phyloP scores from a whole-genome alignment of 2,888 invertebrate species.

The Eupithecia abbreviata region DNA sequence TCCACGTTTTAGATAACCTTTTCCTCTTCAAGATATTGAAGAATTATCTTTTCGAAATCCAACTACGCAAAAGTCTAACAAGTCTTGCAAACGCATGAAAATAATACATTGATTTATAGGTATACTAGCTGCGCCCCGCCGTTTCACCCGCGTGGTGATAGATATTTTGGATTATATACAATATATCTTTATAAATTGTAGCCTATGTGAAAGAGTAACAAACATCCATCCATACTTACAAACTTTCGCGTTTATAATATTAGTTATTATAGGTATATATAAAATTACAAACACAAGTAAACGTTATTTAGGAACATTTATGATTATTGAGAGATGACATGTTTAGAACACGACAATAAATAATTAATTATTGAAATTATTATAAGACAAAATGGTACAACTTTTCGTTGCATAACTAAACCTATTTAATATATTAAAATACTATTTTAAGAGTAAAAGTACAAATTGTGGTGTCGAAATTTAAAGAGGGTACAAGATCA shows the following conservation, averaged over 20 bases:
- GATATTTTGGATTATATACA: too few species aligned
- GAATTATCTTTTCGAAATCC: neutral
- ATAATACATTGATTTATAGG: neutral
- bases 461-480: too few species aligned
- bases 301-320: constrained; percentile 6
- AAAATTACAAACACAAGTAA: neutral
- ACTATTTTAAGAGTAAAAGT: too few species aligned
- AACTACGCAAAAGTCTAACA: neutral
- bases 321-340: constrained; percentile 4
- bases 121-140: neutral
- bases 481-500: too few species aligned
- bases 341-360: constrained; percentile 1
- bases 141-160: too few species aligned
- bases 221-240: too few species aligned
- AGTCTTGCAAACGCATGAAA: neutral
- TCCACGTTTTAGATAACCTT: constrained; percentile 7
- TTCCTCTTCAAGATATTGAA: neutral
- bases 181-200: too few species aligned
- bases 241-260: too few species aligned
- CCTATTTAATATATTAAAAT: neutral
- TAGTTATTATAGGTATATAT: neutral
- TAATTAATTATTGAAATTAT: neutral
- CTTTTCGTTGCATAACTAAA: neutral
- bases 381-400: neutral
- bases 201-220: too few species aligned